Conservation (phyloP, 2,797 vertebrate genomes). For the Poeciliopsis gracilis region DNA sequence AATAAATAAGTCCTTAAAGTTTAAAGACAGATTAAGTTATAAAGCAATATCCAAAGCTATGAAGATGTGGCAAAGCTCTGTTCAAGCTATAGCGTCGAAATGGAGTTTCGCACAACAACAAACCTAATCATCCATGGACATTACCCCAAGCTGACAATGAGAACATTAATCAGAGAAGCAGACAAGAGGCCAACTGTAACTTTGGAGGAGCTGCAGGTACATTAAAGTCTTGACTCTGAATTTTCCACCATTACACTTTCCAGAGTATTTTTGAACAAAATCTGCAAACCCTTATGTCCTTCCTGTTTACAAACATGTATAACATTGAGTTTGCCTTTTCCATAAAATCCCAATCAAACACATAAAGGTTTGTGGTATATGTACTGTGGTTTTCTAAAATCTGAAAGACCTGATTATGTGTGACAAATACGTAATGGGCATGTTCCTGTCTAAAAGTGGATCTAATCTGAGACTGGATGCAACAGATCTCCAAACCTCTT, state of each 20-base stretch:
- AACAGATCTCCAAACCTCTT: slow-evolving; percentile 26
- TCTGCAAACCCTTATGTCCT: background rate
- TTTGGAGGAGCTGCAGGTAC: background rate
- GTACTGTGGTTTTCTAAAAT: background rate
- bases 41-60: background rate
- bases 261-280: background rate
- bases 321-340: background rate
- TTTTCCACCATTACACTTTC: background rate
- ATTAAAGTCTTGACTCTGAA: background rate
- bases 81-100: background rate
- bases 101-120: background rate
- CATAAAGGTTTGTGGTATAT: background rate
- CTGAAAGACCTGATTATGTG: background rate
- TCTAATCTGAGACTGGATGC: slow-evolving; percentile 17
- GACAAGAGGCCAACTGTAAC: background rate
- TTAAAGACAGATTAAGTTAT: background rate
- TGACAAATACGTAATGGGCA: slow-evolving; percentile 22
- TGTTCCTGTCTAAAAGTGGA: slow-evolving; percentile 10
- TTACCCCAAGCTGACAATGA: background rate
- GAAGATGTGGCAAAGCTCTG: background rate
- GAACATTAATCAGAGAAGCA: background rate
- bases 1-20: background rate
- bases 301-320: background rate
- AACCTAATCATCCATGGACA: background rate
- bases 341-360: background rate